Conservation (phyloP, 2,113 vertebrate genomes). For the Fukomys damarensis region DNA sequence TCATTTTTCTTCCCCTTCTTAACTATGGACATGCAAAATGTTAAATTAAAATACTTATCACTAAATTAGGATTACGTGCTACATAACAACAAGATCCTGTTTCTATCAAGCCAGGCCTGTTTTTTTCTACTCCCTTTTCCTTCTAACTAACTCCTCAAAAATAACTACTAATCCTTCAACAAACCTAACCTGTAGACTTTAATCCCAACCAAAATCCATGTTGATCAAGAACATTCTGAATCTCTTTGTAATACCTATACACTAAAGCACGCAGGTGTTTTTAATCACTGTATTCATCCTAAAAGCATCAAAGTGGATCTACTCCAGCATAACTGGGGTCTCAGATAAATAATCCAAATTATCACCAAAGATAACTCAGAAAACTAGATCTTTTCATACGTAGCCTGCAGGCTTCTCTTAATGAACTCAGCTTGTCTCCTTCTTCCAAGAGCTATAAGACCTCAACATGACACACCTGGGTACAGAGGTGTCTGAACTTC, state of each 20-base stretch:
- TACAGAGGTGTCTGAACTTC: neutral
- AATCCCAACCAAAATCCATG: neutral
- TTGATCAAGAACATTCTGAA: neutral
- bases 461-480: neutral
- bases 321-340: neutral
- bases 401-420: neutral
- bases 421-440: neutral
- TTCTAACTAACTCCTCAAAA: neutral
- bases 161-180: neutral
- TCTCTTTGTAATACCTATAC: neutral
- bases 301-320: neutral
- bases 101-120: neutral
- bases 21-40: neutral
- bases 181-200: neutral
- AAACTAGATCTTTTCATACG: neutral
- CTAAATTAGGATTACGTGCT: neutral
- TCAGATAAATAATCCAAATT: neutral
- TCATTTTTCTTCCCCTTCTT: neutral
- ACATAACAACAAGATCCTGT: neutral
- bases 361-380: neutral
- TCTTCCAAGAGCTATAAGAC: neutral
- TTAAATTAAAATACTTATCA: neutral
- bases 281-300: neutral
- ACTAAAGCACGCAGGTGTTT: neutral
- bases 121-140: neutral